Conservation (phyloP, 2,888 invertebrate genomes). For the Drosophila antonietae region DNA sequence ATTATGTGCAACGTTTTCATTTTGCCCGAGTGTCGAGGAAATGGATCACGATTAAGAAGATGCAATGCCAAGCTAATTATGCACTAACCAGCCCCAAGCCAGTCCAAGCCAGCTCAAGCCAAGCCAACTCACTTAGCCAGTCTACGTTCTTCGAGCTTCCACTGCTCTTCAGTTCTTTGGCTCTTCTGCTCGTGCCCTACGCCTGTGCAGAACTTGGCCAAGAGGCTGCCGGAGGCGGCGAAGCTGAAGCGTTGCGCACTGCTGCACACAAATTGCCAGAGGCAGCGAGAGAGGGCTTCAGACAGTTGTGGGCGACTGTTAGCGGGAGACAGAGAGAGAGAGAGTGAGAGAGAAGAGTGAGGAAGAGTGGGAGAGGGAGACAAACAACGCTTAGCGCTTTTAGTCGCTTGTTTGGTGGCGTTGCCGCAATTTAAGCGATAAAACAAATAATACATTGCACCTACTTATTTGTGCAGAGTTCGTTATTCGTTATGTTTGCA, state of each 20-base stretch:
- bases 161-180: conserved; percentile 6
- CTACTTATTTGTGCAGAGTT: conserved; percentile 69
- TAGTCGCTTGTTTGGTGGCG: conserved; percentile 68
- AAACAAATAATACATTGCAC: conserved; percentile 80
- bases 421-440: conserved; percentile 74
- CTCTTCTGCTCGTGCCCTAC: conserved; percentile 2
- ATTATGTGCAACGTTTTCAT: conserved; percentile 80
- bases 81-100: conserved; percentile 41
- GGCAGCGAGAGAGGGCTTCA: conserved; percentile 7
- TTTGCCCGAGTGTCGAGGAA: conserved; percentile 61
- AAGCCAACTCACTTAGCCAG: conserved; percentile 20
- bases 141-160: background rate
- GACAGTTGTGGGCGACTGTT: conserved; percentile 35
- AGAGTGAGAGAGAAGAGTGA: no score
- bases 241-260: conserved; percentile 57
- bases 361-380: background rate
- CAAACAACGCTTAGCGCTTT: conserved; percentile 75
- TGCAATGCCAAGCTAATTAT: conserved; percentile 47
- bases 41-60: conserved; percentile 66
- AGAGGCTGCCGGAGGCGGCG: conserved; percentile 14
- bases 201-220: conserved; percentile 1
- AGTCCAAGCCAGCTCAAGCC: conserved; percentile 8
- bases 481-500: conserved; percentile 45
- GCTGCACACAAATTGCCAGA: conserved; percentile 66
- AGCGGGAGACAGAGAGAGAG: background rate